Evolutionary conservation across 2,888 invertebrate genomes (phyloP), one percentile per base, ranked within the genome.

Genomic region (Patella depressa): DNA sequence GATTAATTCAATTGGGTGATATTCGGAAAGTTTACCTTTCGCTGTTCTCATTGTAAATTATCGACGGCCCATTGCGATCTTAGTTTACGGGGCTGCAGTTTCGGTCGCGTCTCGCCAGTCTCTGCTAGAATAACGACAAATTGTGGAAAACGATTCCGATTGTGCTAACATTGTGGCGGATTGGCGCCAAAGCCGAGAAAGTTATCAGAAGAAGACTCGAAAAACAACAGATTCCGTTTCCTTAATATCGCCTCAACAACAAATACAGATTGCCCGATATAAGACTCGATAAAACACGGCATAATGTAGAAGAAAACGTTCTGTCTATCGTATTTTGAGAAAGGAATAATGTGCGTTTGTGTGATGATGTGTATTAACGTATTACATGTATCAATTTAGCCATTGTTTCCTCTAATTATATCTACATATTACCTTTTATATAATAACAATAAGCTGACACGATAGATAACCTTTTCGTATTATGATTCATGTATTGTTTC

Each of bases 141-240:
- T 65, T 65, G 65, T 65, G 12, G 65, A 65, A 65, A 65, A 11
- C 4, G 65, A 65, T 19, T 65, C 65, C 19, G 24, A 65, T 65
- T 65, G 65, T 65, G 65, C 65, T 65, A 65, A 65, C 65, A 65
- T 65, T 65, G 65, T 65, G 19, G 65, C 19, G 65, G 65, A 24
- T 65, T 65, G 65, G 65, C 65, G 65, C 65, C 65, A 65, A 65
- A 65, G 24, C 19, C 19, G 65, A 65, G 65, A 65, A 65, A 65
- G 24, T 65, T 65, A 65, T 65, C 65, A 65, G 65, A 19, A 65
- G 65, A 65, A 65, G 65, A 65, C 65, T 24, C 24, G 65, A 65
- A 65, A 65, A 65, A 65, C 65, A 65, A 65, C 65, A 65, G 65
- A 65, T 65, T 65, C 24, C 45, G 65, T 24, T 65, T 65, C 24